phyloP scores from a whole-genome alignment of 2,888 invertebrate species.

The Lasioglossum vierecki region DNA sequence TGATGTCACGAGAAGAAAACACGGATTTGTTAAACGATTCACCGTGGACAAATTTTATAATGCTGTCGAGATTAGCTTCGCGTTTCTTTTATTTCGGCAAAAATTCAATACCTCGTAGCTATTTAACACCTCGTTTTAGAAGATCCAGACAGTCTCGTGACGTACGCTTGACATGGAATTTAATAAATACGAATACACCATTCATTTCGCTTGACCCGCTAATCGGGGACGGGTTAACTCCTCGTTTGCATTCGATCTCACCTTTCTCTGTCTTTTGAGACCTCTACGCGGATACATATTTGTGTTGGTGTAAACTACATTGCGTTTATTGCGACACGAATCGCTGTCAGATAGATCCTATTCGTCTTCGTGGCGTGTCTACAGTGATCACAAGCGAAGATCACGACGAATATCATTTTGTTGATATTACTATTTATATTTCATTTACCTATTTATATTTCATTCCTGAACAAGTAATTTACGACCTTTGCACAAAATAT shows the following conservation, averaged over 20 bases:
- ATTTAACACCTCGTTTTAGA: neutral
- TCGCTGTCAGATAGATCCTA: neutral
- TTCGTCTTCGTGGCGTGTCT: neutral
- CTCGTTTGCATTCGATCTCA: neutral
- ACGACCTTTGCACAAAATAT: no score
- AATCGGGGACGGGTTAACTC: neutral
- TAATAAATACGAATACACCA: constrained; percentile 4
- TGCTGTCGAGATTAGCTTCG: neutral
- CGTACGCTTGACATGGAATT: neutral
- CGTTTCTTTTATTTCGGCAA: neutral
- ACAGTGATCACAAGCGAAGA: neutral
- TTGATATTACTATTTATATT: neutral
- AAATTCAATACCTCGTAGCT: neutral
- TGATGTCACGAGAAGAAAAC: neutral
- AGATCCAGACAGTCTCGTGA: neutral
- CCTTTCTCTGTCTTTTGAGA: neutral
- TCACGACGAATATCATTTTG: neutral
- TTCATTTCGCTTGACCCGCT: neutral
- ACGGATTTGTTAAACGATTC: neutral
- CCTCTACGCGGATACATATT: neutral
- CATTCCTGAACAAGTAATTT: neutral
- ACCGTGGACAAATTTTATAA: neutral
- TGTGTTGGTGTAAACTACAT: neutral
- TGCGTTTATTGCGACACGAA: neutral
- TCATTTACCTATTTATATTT: neutral